A percentile compares a stretch with the other conserved stretches of the same genome.
Evolutionary conservation across 2,797 vertebrate genomes (phyloP).

Genomic region (Knipowitschia caucasica): DNA sequence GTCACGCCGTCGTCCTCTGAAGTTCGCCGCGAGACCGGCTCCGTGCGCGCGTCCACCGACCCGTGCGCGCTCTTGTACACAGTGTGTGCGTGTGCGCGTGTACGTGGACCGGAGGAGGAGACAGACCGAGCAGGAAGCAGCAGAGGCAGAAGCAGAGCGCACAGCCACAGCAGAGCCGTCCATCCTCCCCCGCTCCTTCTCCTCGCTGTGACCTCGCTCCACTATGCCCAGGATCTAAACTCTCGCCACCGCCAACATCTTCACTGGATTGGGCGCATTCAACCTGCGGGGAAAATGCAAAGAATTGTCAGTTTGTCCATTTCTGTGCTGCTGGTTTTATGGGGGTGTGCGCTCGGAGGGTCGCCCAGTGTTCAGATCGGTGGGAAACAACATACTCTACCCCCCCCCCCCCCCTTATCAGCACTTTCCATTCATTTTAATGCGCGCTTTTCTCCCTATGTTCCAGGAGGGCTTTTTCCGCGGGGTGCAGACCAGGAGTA

Average conservation of each 20-base stretch:
- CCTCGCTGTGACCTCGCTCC: conserved; percentile 34
- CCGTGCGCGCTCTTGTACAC: background rate
- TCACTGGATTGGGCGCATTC: conserved; percentile 77
- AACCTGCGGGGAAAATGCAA: conserved; percentile 91
- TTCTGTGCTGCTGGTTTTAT: conserved; percentile 86
- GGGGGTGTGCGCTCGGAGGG: conserved; percentile 87
- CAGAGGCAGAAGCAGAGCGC: conserved; percentile 61
- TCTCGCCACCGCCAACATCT: conserved; percentile 22
- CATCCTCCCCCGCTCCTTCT: conserved; percentile 57
- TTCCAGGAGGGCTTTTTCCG: conserved; percentile 91
- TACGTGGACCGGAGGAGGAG: conserved; percentile 39
- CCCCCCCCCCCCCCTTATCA: too few relatives aligned
- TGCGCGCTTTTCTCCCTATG: conserved; percentile 33
- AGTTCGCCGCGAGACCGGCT: background rate
- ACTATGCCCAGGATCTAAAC: conserved; percentile 84
- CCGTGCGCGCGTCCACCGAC: background rate
- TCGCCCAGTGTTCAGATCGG: conserved; percentile 95
- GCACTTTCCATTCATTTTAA: too few relatives aligned
- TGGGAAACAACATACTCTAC: conserved; percentile 76
- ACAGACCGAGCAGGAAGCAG: conserved; percentile 70
- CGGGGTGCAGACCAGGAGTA: conserved; percentile 98
- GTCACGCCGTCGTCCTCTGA: background rate
- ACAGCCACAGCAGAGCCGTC: conserved; percentile 46
- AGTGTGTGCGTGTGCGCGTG: conserved; percentile 55
- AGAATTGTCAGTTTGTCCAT: conserved; percentile 89